Conservation (phyloP, 23 tunicate genomes). For the Phallusia fumigata region DNA sequence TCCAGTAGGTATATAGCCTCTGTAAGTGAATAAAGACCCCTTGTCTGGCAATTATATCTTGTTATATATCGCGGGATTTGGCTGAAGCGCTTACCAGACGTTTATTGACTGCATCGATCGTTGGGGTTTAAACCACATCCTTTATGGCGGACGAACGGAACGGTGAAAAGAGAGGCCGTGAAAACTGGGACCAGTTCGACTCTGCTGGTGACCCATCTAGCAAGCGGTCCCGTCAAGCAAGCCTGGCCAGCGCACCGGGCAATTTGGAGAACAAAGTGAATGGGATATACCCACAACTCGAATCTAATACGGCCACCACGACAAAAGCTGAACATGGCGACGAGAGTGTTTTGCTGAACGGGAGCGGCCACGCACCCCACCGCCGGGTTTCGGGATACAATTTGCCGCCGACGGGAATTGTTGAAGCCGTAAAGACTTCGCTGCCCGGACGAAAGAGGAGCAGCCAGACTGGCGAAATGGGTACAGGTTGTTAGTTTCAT, state of each 20-base stretch:
- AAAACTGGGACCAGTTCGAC: constrained; percentile 50
- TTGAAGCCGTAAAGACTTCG: constrained; percentile 16
- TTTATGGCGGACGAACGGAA: not conserved
- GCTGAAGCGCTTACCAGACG: not conserved
- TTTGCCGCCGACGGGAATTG: not conserved
- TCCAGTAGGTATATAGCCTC: too few relatives aligned
- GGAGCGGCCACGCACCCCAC: constrained; percentile 33
- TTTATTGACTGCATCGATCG: not conserved
- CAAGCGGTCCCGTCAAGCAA: constrained; percentile 33
- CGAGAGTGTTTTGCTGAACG: constrained; percentile 37
- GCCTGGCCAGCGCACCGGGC: constrained; percentile 36
- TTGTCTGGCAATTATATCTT: too few relatives aligned
- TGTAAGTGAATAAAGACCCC: too few relatives aligned
- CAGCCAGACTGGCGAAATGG: constrained; percentile 44
- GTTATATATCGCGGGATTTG: not conserved
- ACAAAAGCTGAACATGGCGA: constrained; percentile 13
- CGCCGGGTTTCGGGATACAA: constrained; percentile 38
- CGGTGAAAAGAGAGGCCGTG: not conserved
- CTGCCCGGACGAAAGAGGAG: constrained; percentile 34
- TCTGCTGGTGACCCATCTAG: not conserved
- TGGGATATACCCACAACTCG: not conserved
- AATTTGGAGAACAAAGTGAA: not conserved
- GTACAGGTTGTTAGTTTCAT: not conserved
- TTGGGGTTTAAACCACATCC: not conserved
- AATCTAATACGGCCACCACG: not conserved